Conservation (phyloP, 2,888 invertebrate genomes). For the Orthosia gothica region DNA sequence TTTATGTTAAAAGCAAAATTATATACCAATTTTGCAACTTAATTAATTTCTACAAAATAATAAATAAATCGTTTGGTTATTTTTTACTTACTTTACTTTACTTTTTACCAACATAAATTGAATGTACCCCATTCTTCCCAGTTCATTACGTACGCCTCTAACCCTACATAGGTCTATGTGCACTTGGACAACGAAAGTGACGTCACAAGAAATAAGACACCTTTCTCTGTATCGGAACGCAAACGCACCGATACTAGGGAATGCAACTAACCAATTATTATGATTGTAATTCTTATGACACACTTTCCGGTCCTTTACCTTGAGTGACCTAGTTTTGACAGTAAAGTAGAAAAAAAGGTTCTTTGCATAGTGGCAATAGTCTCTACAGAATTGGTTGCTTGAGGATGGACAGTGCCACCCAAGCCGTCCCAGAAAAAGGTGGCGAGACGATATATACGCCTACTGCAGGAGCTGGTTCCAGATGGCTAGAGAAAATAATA, state of each 20-base stretch:
- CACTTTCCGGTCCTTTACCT: constrained; percentile 51
- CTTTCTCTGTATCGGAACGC: constrained; percentile 77
- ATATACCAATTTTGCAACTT: too few relatives aligned
- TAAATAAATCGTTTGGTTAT: too few relatives aligned
- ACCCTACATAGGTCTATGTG: constrained; percentile 50
- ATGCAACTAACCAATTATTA: constrained; percentile 55
- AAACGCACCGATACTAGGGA: constrained; percentile 66
- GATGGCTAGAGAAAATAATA: too few relatives aligned
- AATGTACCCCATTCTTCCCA: not conserved
- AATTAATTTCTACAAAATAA: too few relatives aligned
- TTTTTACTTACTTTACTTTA: too few relatives aligned
- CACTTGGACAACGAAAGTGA: constrained; percentile 66
- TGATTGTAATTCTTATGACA: constrained; percentile 49
- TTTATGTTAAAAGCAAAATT: too few relatives aligned
- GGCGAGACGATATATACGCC: too few relatives aligned
- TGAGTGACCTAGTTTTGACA: constrained; percentile 36
- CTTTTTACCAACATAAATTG: not conserved
- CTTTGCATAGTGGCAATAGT: too few relatives aligned
- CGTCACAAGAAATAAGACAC: constrained; percentile 75
- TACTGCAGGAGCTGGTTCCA: too few relatives aligned
- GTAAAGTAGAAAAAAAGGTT: not conserved
- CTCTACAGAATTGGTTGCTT: too few relatives aligned
- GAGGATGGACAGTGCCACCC: too few relatives aligned
- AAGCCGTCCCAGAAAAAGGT: too few relatives aligned
- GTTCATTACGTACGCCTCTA: constrained; percentile 35